Evolutionary conservation across 2,888 invertebrate genomes (phyloP).

Genomic region (Caenorhabditis plicata): DNA sequence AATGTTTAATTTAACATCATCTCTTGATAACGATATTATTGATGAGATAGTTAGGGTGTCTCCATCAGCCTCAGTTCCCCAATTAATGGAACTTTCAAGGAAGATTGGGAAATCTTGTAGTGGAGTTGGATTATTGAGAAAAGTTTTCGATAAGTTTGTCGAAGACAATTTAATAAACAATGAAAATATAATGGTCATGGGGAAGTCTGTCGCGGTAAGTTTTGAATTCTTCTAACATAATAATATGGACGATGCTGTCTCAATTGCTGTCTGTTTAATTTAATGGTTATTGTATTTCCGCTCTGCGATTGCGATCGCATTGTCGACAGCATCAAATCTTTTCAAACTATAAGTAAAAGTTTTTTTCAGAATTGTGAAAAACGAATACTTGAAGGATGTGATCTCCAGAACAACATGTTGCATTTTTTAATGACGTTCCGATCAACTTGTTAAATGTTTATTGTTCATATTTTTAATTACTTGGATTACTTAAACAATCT

Average conservation of each 20-base stretch:
- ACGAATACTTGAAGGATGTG: constrained; percentile 31
- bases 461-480: too few relatives aligned
- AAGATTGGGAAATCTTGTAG: constrained; percentile 16
- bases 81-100: constrained; percentile 6
- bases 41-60: constrained; percentile 5
- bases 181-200: constrained; percentile 19
- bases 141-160: constrained; percentile 22
- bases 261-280: too few relatives aligned
- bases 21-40: constrained; percentile 6
- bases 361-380: constrained; percentile 21
- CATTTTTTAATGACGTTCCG: constrained; percentile 28
- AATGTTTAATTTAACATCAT: constrained; percentile 8
- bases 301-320: too few relatives aligned
- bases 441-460: constrained; percentile 16
- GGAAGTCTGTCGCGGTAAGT: constrained; percentile 20
- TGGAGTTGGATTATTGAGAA: constrained; percentile 20
- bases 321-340: too few relatives aligned
- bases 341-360: not conserved
- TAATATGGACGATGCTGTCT: too few relatives aligned
- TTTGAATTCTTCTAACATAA: not conserved
- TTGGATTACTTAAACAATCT: too few relatives aligned
- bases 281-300: too few relatives aligned
- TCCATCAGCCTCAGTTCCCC: constrained; percentile 1
- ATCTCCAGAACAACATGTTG: constrained; percentile 25
- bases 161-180: constrained; percentile 22